Conservation (phyloP, 1,140 invertebrate genomes). For the Stenopsyche tienmushanensis region DNA sequence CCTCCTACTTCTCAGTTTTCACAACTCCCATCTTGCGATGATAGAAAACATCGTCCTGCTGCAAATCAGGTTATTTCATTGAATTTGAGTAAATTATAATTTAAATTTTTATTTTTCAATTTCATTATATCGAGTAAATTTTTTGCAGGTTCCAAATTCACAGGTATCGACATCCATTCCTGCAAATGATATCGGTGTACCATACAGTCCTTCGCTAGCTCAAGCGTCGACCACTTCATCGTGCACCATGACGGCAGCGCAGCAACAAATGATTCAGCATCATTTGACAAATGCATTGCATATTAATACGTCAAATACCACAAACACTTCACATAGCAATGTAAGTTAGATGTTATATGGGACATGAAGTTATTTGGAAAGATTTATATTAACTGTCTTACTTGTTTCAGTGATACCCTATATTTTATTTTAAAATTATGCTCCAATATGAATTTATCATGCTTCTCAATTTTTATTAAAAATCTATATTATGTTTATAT, state of each 20-base stretch:
- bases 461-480: conserved; percentile 6
- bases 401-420: conserved; percentile 40
- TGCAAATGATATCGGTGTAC: conserved; percentile 1
- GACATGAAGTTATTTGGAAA: not conserved
- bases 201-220: conserved; percentile 1
- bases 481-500: not conserved
- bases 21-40: conserved; percentile 6
- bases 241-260: not conserved
- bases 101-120: too few relatives aligned
- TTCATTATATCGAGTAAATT: too few relatives aligned
- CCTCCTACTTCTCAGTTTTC: not conserved
- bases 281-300: conserved; percentile 28
- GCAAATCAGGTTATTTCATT: not conserved
- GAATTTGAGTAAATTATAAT: too few relatives aligned
- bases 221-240: conserved; percentile 2
- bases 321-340: conserved; percentile 32
- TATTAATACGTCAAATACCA: conserved; percentile 37
- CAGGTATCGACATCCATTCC: conserved; percentile 6
- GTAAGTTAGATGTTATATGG: conserved; percentile 18
- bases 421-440: conserved; percentile 23
- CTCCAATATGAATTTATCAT: too few relatives aligned
- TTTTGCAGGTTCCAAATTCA: conserved; percentile 1
- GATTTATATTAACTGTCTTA: conserved; percentile 32
- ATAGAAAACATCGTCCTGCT: conserved; percentile 3
- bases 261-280: conserved; percentile 20